These are phyloP conservation scores for Antechinus flavipes DNA, from an alignment of 2,113 vertebrate species.

Conservation along the genomic window DNA sequence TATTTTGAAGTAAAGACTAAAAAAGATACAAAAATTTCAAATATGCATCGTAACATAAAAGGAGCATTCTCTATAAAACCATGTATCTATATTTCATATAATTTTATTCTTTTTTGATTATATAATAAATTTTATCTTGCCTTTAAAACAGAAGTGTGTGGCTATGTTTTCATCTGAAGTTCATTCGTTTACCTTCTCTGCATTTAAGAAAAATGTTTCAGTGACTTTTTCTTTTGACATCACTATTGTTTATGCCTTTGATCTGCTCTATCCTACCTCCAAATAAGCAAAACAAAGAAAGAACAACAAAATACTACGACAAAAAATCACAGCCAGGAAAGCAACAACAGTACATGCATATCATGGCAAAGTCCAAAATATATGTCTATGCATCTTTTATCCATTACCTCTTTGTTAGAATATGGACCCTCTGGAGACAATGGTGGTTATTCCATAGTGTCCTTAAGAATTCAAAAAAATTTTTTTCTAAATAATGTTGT, in stretches of 20 bases:
- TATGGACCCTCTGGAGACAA: no score
- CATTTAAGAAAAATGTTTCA: neutral
- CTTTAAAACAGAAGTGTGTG: neutral
- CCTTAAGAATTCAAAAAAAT: no score
- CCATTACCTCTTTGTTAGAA: no score
- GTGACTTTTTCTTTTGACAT: neutral
- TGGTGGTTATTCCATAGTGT: no score
- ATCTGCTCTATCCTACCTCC: neutral
- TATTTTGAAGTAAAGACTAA: neutral
- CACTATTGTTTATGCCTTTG: neutral
- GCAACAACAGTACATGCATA: neutral
- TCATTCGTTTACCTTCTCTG: neutral
- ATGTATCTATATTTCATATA: neutral
- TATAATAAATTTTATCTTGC: neutral
- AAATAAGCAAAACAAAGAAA: neutral
- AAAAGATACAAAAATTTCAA: neutral
- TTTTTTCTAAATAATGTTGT: no score
- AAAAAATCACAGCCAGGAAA: neutral
- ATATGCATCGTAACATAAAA: neutral
- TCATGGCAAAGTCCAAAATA: no score
- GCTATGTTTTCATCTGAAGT: neutral
- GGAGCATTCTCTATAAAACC: neutral
- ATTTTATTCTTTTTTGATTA: neutral
- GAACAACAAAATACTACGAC: neutral
- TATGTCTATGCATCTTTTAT: no score